phyloP scores from a whole-genome alignment of 2,888 invertebrate species.

The Conus canariensis region DNA sequence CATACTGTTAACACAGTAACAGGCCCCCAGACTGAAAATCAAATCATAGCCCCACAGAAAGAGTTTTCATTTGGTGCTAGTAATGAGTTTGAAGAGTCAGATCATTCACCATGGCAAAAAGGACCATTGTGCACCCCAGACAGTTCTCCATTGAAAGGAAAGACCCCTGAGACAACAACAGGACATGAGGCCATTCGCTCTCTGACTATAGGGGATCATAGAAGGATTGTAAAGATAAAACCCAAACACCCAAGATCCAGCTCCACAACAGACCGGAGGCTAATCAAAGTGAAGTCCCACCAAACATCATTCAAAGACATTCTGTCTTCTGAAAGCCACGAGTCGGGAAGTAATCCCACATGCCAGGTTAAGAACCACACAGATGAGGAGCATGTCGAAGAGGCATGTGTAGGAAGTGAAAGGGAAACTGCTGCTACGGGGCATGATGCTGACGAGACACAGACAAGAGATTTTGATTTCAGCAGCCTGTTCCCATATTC shows the following conservation, averaged over 20 bases:
- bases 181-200: not conserved
- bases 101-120: not conserved
- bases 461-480: slow-evolving; percentile 20
- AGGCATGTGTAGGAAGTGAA: not conserved
- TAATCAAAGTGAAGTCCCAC: slow-evolving; percentile 2
- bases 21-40: not conserved
- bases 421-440: not conserved
- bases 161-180: not conserved
- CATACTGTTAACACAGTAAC: not conserved
- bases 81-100: not conserved
- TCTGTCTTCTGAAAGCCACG: not conserved
- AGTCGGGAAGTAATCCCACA: not conserved
- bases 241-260: not conserved
- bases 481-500: slow-evolving; percentile 13
- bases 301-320: not conserved
- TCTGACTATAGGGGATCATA: not conserved
- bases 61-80: not conserved
- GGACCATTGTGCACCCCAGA: not conserved
- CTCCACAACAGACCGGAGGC: not conserved
- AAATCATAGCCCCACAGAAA: not conserved
- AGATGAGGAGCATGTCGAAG: not conserved
- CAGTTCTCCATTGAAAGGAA: not conserved
- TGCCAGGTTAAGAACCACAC: not conserved
- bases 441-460: not conserved
- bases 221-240: not conserved